A percentile compares a stretch with the other conserved stretches of the same genome.
These are phyloP conservation scores for Daboia siamensis DNA, from an alignment of 2,113 vertebrate genomes.

Conservation along the genomic window DNA sequence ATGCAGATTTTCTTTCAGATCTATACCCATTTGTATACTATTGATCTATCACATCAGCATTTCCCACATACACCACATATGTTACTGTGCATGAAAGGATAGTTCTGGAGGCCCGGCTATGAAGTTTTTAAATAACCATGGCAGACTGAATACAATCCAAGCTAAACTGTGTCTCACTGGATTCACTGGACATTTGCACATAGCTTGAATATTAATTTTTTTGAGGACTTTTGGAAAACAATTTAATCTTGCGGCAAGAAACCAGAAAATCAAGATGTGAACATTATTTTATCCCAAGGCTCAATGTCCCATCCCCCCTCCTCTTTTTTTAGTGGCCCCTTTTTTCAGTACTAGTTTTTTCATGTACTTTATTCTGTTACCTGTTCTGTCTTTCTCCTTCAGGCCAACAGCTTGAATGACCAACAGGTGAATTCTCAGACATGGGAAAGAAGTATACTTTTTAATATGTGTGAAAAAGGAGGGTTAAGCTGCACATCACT, in stretches of 20 bases:
- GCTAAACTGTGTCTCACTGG: no score
- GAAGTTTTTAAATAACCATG: not conserved
- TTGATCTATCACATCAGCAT: not conserved
- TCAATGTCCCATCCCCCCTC: not conserved
- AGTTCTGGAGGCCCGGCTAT: not conserved
- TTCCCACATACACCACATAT: not conserved
- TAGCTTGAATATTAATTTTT: not conserved
- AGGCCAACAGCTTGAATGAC: not conserved
- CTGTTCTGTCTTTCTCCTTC: not conserved
- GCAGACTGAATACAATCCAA: not conserved
- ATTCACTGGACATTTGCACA: not conserved
- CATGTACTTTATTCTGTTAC: not conserved
- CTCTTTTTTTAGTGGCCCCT: no score
- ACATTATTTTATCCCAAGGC: not conserved
- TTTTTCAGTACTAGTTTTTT: not conserved
- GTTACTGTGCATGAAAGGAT: not conserved
- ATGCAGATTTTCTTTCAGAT: not conserved
- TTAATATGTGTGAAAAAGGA: not conserved
- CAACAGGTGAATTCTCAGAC: not conserved
- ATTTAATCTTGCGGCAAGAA: not conserved
- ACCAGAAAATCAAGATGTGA: not conserved
- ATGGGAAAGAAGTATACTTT: not conserved
- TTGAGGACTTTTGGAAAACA: not conserved
- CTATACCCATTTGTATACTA: not conserved
- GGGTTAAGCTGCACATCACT: not conserved